Conservation (phyloP, 2,113 vertebrate genomes). For the Semnornis frantzii region DNA sequence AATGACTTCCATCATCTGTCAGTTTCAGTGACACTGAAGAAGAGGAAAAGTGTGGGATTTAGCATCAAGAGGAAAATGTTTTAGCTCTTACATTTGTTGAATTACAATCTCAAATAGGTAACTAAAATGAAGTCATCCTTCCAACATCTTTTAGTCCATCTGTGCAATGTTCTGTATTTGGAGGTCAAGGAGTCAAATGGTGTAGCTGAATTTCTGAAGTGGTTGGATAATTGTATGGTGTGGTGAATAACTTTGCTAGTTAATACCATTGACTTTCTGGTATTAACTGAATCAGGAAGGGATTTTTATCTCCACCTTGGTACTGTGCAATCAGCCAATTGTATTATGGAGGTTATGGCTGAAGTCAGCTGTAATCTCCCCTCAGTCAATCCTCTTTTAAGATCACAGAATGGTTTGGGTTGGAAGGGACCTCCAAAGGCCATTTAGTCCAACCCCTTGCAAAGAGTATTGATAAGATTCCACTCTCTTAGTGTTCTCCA, state of each 20-base stretch:
- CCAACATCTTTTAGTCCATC: not conserved
- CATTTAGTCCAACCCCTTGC: no score
- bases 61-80: not conserved
- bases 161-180: not conserved
- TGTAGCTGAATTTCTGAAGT: not conserved
- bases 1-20: not conserved
- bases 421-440: no score
- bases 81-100: not conserved
- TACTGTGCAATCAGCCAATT: not conserved
- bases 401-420: no score
- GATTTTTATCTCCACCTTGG: not conserved
- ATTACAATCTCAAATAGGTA: not conserved
- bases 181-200: not conserved
- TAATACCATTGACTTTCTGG: not conserved
- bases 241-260: not conserved
- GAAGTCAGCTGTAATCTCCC: not conserved
- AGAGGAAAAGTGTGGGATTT: not conserved
- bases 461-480: no score
- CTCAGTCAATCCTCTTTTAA: not conserved
- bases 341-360: not conserved
- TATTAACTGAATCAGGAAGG: not conserved
- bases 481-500: no score
- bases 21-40: not conserved
- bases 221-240: not conserved
- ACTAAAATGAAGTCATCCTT: not conserved